These are phyloP conservation scores for Phortica magna DNA, from an alignment of 2,888 invertebrate species.

Conservation along the genomic window DNA sequence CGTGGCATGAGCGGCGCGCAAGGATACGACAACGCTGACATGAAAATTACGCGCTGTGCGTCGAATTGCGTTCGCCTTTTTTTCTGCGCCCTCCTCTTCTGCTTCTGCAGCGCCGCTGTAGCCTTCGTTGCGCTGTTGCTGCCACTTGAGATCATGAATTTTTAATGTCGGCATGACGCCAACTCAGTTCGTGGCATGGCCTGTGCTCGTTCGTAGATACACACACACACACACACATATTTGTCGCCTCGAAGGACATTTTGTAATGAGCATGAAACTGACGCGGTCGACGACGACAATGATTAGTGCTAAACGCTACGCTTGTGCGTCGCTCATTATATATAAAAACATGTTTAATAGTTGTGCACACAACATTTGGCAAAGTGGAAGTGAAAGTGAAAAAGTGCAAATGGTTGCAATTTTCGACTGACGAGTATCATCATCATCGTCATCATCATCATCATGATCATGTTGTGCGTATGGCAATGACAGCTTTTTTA, in stretches of 20 bases:
- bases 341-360: background rate
- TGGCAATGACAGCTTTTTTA: background rate
- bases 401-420: background rate
- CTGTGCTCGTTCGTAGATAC: background rate
- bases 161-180: constrained; percentile 38
- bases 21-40: constrained; percentile 8
- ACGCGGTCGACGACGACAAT: constrained; percentile 3
- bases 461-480: background rate
- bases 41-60: constrained; percentile 26
- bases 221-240: too few species aligned
- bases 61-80: constrained; percentile 4
- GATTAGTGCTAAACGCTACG: constrained; percentile 38
- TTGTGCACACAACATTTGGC: too few species aligned
- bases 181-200: background rate
- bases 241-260: background rate
- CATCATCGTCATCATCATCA: too few species aligned
- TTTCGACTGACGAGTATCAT: background rate
- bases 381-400: background rate
- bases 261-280: constrained; percentile 4
- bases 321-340: constrained; percentile 4
- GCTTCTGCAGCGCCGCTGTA: background rate
- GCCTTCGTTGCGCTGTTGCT: background rate
- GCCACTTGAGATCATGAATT: constrained; percentile 40
- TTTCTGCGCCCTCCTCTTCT: background rate
- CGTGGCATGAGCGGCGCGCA: constrained; percentile 5